phyloP scores from a whole-genome alignment of 1,140 invertebrate genomes.

The Hylyphantes graminicola region DNA sequence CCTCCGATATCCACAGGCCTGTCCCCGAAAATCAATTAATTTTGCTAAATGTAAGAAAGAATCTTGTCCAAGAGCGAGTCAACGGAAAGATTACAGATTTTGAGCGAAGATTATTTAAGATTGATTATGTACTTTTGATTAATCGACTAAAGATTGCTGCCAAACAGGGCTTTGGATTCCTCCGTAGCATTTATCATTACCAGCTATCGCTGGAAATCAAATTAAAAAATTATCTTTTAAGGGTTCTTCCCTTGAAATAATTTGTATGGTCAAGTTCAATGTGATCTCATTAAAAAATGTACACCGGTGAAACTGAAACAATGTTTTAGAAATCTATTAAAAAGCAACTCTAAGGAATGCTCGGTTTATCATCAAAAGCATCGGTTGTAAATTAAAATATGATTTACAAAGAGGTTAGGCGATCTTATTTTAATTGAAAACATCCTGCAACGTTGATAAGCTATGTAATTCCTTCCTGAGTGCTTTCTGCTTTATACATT shows the following conservation, averaged over 20 bases:
- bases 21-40: conserved; percentile 45
- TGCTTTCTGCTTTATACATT: too few species aligned
- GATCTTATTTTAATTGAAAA: too few species aligned
- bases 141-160: conserved; percentile 36
- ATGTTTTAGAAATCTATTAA: too few species aligned
- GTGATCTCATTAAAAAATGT: too few species aligned
- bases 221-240: conserved; percentile 52
- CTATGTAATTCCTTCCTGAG: too few species aligned
- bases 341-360: too few species aligned
- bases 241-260: conserved; percentile 28
- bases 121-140: conserved; percentile 36
- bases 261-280: not conserved
- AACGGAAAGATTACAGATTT: conserved; percentile 50
- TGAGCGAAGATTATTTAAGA: conserved; percentile 44
- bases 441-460: too few species aligned
- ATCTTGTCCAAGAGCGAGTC: conserved; percentile 21
- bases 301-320: too few species aligned
- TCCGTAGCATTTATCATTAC: conserved; percentile 22
- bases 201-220: conserved; percentile 46
- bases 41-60: conserved; percentile 10
- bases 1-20: not conserved
- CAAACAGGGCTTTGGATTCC: conserved; percentile 30
- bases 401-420: too few species aligned
- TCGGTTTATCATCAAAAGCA: too few species aligned
- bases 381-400: too few species aligned